Conservation (phyloP, 2,113 vertebrate species). For the Poeciliopsis occidentalis region DNA sequence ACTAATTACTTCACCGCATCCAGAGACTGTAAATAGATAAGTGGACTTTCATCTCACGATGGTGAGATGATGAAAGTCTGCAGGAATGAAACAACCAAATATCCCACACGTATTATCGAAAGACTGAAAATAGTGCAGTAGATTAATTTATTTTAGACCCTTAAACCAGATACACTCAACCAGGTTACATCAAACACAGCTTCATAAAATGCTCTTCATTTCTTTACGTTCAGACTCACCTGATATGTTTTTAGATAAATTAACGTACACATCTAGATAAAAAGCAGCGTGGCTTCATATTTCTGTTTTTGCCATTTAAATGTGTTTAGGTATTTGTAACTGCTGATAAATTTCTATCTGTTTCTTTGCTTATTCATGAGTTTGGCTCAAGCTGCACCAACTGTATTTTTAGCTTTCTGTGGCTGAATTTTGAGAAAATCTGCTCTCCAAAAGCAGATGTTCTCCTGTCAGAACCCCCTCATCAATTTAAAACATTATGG, state of each 20-base stretch:
- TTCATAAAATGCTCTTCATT: neutral
- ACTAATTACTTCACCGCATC: neutral
- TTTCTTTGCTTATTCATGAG: neutral
- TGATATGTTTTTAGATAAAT: neutral
- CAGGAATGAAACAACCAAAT: neutral
- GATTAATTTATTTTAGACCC: no score
- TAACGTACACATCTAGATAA: neutral
- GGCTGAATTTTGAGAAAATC: neutral
- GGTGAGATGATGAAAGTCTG: neutral
- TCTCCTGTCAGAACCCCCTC: neutral
- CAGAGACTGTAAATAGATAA: neutral
- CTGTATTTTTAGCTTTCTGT: neutral
- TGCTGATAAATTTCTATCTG: neutral
- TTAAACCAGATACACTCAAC: no score
- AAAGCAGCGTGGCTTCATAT: no score
- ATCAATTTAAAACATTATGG: neutral
- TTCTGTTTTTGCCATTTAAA: neutral
- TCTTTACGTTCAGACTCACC: neutral
- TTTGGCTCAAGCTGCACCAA: neutral
- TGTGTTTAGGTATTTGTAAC: neutral
- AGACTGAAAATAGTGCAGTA: no score
- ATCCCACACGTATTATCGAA: neutral
- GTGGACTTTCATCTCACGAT: neutral
- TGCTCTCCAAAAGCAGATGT: conserved; percentile 4
- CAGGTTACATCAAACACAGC: no score